Conservation (phyloP, 2,113 vertebrate species). For the Coptodon bakossiorum region DNA sequence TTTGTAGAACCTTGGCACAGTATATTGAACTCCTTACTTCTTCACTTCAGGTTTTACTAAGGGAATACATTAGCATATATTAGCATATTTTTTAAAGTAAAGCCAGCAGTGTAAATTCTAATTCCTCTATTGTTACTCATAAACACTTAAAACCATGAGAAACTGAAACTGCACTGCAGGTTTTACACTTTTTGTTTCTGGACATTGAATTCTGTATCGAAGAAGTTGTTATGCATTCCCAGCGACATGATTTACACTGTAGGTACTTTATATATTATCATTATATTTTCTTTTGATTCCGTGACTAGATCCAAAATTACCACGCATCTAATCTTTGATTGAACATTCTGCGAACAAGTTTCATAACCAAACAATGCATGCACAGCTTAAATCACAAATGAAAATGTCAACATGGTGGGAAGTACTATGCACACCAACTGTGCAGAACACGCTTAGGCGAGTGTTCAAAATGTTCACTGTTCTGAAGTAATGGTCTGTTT, state of each 20-base stretch:
- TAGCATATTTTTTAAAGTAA: not conserved
- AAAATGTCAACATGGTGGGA: not conserved
- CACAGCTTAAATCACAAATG: not conserved
- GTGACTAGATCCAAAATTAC: not conserved
- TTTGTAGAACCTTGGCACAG: not conserved
- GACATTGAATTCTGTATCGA: not conserved
- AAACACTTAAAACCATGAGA: not conserved
- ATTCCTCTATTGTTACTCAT: not conserved
- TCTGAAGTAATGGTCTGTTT: conserved; percentile 9
- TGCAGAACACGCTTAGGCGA: not conserved
- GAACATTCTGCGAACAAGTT: not conserved
- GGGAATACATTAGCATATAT: not conserved
- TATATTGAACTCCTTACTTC: not conserved
- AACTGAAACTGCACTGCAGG: not conserved
- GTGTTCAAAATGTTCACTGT: not conserved
- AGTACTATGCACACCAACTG: not conserved
- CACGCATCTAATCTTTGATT: not conserved
- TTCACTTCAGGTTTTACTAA: not conserved
- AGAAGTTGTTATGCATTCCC: not conserved
- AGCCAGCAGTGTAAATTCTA: not conserved
- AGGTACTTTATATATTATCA: not conserved
- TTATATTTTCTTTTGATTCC: not conserved
- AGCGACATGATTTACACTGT: not conserved
- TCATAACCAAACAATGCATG: not conserved
- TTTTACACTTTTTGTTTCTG: not conserved